phyloP scores from a whole-genome alignment of 92 coral and sea anemone species.

The Pocillopora grandis region DNA sequence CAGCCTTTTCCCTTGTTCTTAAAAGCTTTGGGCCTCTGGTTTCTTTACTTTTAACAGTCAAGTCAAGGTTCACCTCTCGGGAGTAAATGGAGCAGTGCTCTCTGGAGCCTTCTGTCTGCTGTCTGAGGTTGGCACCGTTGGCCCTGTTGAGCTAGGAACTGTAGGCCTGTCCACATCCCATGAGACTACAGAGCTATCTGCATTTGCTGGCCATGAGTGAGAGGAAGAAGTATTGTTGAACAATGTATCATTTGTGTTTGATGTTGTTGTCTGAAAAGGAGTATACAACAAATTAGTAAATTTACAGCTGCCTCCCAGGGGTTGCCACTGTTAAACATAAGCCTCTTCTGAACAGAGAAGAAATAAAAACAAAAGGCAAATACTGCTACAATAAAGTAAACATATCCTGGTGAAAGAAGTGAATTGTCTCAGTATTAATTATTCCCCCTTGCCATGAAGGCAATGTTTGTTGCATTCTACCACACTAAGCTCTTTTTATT shows the following conservation, averaged over 20 bases:
- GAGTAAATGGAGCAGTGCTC: conserved; percentile 29
- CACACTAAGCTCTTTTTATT: no score
- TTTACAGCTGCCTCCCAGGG: no score
- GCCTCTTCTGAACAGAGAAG: no score
- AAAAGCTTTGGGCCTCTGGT: not conserved
- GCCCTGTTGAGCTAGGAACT: conserved; percentile 32
- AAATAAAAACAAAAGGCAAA: no score
- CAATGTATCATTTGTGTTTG: conserved; percentile 55
- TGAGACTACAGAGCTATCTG: conserved; percentile 43
- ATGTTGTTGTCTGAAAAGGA: conserved; percentile 40
- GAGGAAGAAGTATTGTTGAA: conserved; percentile 59
- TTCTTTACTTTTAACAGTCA: not conserved
- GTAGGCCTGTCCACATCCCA: conserved; percentile 68
- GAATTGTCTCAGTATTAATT: no score
- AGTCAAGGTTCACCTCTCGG: conserved; percentile 57
- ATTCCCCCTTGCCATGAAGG: no score
- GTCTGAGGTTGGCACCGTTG: conserved; percentile 10
- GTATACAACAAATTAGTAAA: not conserved
- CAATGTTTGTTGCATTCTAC: no score
- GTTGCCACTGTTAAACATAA: no score
- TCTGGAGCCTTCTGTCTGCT: conserved; percentile 24
- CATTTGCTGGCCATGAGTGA: conserved; percentile 59
- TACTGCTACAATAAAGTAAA: no score
- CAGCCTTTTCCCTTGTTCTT: no score
- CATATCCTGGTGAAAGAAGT: no score